Base-by-base conservation (phyloP, 2,113 vertebrate species). In the Danionella cerebrum region DNA sequence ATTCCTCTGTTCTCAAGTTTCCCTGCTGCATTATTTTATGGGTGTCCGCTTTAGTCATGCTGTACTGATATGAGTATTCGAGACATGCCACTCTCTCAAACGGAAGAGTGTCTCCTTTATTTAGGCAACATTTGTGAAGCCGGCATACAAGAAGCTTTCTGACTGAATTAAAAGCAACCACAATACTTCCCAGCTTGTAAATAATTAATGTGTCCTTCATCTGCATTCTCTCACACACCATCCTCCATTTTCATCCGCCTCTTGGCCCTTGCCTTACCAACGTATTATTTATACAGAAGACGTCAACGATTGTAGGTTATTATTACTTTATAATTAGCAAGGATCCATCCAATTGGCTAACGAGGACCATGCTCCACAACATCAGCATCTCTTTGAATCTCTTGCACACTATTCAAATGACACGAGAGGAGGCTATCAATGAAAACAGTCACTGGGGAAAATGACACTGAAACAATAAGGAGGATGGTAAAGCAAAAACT, bases 121-220 rank as follows among this genome's bases (percentile, higher is more conserved):
- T 51, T 60, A 45, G 39, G 25, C 51, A 21, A 45, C 3, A 44
- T 27, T 42, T 19, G 33, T 39, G 41, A 41, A 48, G 33, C 18
- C 63, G 12, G 57, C 51, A 44, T 53, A 18, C 29, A 44, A 39
- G 57, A 69, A 57, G 27, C 16, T 11, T 36, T 57, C 50, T 44
- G 65, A 54, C 57, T 65, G 19, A 51, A 64, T 65, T 53, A 57
- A 51, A 22, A 53, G 62, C 11, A 38, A 36, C 36, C 21, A 58
- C 18, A 58, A 62, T 47, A 36, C 2, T 69, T 65, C 64, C 47
- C 1, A 29, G 57, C 2, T 59, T 60, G 33, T 72, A 41, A 71
- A 72, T 72, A 72, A 72, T 76, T 14, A 54, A 72, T 69, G 45
- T 63, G 50, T 42, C 35, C 51, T 53, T 71, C 44, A 68, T 5